Evolutionary conservation across 2,888 invertebrate genomes (phyloP).

Genomic region (Mermis nigrescens): DNA sequence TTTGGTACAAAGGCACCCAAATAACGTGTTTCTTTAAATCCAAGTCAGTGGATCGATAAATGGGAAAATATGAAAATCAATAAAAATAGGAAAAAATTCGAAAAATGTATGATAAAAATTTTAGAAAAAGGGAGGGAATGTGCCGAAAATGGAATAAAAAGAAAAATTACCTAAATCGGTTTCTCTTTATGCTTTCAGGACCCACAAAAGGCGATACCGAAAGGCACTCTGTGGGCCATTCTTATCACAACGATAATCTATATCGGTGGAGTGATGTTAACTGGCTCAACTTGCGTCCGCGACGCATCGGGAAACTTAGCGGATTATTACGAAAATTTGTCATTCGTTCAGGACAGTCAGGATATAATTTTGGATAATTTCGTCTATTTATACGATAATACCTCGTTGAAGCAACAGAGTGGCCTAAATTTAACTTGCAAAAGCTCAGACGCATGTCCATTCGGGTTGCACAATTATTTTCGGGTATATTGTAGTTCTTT

Average conservation of each 20-base stretch:
- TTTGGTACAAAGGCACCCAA: no score
- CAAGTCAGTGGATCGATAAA: no score
- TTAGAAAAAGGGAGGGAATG: no score
- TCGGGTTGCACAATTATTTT: not conserved
- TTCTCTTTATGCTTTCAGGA: no score
- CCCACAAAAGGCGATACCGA: slow-evolving; percentile 71
- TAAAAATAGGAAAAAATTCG: no score
- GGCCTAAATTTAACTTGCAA: not conserved
- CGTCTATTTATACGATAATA: not conserved
- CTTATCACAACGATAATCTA: slow-evolving; percentile 68
- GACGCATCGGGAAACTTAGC: slow-evolving; percentile 28
- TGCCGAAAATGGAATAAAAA: no score
- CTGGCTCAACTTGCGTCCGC: slow-evolving; percentile 46
- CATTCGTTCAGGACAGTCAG: not conserved
- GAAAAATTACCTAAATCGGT: no score
- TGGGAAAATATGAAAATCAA: no score
- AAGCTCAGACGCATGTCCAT: not conserved
- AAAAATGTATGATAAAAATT: no score
- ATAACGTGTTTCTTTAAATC: no score
- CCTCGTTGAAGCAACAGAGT: not conserved
- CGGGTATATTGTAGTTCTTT: no score
- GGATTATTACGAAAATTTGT: not conserved
- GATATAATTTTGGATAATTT: no score
- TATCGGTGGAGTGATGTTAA: slow-evolving; percentile 55
- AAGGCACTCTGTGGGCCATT: slow-evolving; percentile 66